Percentiles rank a stretch among this genome's conserved stretches.
Conservation (phyloP, 2,888 invertebrate species). For the Xylocampa areola region DNA sequence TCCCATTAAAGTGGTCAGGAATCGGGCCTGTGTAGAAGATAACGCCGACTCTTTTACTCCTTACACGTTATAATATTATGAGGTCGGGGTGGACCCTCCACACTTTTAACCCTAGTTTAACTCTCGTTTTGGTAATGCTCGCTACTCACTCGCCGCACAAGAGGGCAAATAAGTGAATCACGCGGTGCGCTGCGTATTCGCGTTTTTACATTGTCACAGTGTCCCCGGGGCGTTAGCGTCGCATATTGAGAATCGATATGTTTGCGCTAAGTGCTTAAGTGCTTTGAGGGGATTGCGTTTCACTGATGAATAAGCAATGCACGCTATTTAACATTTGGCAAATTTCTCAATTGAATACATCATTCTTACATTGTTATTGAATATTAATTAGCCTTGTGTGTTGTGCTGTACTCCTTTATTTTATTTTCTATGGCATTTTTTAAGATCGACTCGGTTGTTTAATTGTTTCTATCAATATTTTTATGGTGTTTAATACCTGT, state of each 20-base stretch:
- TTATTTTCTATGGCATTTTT: neutral
- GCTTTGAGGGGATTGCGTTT: slow-evolving; percentile 85
- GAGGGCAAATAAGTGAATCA: slow-evolving; percentile 83
- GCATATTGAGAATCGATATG: slow-evolving; percentile 87
- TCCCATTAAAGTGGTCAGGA: slow-evolving; percentile 90
- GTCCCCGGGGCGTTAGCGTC: slow-evolving; percentile 81
- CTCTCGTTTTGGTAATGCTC: slow-evolving; percentile 70
- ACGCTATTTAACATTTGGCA: slow-evolving; percentile 68
- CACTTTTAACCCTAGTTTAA: slow-evolving; percentile 83
- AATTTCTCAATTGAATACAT: slow-evolving; percentile 41
- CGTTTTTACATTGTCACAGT: slow-evolving; percentile 85
- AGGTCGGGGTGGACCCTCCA: slow-evolving; percentile 74
- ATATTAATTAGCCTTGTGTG: neutral
- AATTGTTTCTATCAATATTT: too few species aligned
- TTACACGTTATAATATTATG: slow-evolving; percentile 89
- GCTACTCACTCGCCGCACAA: slow-evolving; percentile 70
- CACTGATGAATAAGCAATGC: slow-evolving; percentile 84
- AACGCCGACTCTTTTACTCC: slow-evolving; percentile 88
- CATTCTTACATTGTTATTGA: slow-evolving; percentile 9
- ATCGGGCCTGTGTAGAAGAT: slow-evolving; percentile 85
- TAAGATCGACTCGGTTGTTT: too few species aligned
- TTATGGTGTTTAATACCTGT: too few species aligned
- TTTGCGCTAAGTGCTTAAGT: slow-evolving; percentile 88
- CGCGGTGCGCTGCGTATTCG: slow-evolving; percentile 76
- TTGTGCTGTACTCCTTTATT: neutral